phyloP scores from a whole-genome alignment of 2,888 invertebrate genomes.

The Saturnia japonica region DNA sequence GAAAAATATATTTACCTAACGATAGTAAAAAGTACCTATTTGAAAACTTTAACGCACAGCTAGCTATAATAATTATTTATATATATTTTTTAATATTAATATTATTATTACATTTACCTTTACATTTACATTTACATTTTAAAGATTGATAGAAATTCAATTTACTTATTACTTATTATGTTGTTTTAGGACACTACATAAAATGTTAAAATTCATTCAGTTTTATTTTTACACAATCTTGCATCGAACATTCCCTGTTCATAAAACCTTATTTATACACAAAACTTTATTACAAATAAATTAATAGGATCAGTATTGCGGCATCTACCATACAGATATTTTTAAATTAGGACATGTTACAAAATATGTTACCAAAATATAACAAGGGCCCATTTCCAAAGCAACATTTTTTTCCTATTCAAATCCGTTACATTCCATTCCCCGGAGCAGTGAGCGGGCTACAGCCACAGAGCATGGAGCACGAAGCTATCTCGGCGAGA shows the following conservation, averaged over 20 bases:
- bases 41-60: too few species aligned
- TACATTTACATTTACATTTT: too few species aligned
- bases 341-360: conserved; percentile 54
- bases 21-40: too few species aligned
- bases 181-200: background rate
- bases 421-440: conserved; percentile 81
- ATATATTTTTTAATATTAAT: too few species aligned
- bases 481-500: conserved; percentile 71
- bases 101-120: too few species aligned
- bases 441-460: conserved; percentile 60
- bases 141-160: too few species aligned
- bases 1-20: background rate
- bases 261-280: too few species aligned
- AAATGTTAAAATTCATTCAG: background rate
- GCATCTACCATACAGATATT: conserved; percentile 33
- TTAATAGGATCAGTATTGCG: background rate
- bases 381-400: conserved; percentile 60
- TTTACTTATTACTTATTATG: too few species aligned
- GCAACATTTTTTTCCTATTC: conserved; percentile 69
- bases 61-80: too few species aligned
- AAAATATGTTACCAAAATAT: conserved; percentile 47
- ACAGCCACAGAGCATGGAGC: conserved; percentile 39
- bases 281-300: background rate
- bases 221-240: background rate
- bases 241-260: background rate